Evolutionary conservation across 1,140 invertebrate species (phyloP).

Genomic region (Glossosoma conforme): DNA sequence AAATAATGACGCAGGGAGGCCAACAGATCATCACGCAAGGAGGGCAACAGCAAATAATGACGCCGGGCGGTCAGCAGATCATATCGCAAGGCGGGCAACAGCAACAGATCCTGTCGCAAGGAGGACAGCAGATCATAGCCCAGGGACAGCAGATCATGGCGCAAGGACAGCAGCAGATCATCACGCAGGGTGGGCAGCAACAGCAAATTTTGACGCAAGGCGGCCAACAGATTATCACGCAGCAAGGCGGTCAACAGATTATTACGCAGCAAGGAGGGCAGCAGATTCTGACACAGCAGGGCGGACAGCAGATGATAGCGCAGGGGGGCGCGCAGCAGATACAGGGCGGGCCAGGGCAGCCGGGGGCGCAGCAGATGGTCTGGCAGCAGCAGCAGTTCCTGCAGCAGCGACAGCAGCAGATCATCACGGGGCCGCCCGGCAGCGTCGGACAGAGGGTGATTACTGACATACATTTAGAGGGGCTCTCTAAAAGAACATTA

Average conservation of each 20-base stretch:
- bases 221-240: constrained; percentile 40
- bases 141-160: constrained; percentile 34
- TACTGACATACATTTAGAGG: not conserved
- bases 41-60: constrained; percentile 28
- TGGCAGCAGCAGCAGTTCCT: constrained; percentile 20
- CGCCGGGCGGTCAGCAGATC: not conserved
- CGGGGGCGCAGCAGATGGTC: constrained; percentile 34
- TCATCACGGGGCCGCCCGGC: constrained; percentile 38
- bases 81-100: constrained; percentile 1
- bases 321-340: constrained; percentile 45
- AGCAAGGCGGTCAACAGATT: constrained; percentile 40
- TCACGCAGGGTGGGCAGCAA: not conserved
- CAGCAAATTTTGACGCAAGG: constrained; percentile 19
- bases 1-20: constrained; percentile 4
- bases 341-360: constrained; percentile 28
- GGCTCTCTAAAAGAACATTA: too few relatives aligned
- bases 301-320: constrained; percentile 44
- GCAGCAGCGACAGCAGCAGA: constrained; percentile 20
- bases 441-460: constrained; percentile 43
- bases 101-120: constrained; percentile 34
- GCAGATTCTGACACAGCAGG: constrained; percentile 41
- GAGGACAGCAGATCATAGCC: constrained; percentile 44
- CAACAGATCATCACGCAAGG: constrained; percentile 26
- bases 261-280: constrained; percentile 37
- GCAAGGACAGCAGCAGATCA: constrained; percentile 38